Conservation (phyloP, 2,888 invertebrate species). For the Andrena hattorfiana region DNA sequence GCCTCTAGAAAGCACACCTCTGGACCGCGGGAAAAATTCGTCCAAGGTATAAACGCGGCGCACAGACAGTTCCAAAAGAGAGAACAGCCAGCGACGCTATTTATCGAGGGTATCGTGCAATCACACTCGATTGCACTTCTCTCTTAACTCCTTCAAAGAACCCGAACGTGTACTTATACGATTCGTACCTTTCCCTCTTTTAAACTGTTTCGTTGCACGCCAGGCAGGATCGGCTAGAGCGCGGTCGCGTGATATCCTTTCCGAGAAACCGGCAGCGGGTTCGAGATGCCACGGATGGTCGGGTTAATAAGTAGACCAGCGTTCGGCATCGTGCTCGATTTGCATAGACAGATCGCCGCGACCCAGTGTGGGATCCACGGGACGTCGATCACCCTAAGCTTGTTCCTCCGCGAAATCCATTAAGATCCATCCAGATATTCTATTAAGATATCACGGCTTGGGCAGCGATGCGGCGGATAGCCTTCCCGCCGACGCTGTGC, state of each 20-base stretch:
- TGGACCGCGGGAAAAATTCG: neutral
- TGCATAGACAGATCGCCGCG: constrained; percentile 49
- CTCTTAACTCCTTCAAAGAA: constrained; percentile 10
- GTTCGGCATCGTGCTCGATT: constrained; percentile 34
- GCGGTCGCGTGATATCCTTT: constrained; percentile 43
- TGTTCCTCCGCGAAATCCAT: constrained; percentile 45
- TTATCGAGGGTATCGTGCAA: constrained; percentile 20
- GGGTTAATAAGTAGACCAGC: constrained; percentile 55
- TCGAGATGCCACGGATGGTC: constrained; percentile 28
- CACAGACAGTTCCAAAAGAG: neutral
- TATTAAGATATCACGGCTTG: constrained; percentile 62
- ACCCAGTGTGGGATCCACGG: constrained; percentile 27
- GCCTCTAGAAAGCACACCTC: neutral
- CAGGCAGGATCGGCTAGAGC: constrained; percentile 19
- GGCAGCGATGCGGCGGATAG: constrained; percentile 1
- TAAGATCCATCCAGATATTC: constrained; percentile 63
- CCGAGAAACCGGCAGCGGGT: constrained; percentile 34
- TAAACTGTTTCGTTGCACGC: constrained; percentile 22
- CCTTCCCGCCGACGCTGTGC: neutral
- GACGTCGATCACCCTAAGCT: constrained; percentile 48
- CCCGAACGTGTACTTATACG: constrained; percentile 24
- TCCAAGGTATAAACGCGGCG: neutral
- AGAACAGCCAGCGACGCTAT: constrained; percentile 1
- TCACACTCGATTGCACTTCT: neutral
- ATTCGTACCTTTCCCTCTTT: constrained; percentile 9